phyloP scores from a whole-genome alignment of 2,797 vertebrate species.

The Takifugu ocellatus region DNA sequence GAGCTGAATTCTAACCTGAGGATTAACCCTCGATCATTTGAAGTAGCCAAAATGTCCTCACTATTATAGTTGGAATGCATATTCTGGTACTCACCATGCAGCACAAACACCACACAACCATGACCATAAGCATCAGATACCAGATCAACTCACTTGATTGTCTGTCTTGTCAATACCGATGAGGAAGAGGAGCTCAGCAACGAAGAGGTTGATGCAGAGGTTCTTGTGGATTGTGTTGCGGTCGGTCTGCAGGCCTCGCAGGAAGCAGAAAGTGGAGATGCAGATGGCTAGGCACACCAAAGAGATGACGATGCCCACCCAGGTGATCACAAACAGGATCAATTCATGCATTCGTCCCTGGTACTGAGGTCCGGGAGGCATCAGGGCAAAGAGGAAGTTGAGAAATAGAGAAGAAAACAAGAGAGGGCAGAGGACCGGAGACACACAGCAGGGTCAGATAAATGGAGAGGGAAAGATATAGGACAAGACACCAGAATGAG shows the following conservation, averaged over 20 bases:
- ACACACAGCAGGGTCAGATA: slow-evolving; percentile 18
- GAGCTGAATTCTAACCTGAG: no score
- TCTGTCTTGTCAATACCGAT: slow-evolving; percentile 94
- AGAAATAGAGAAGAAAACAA: not conserved
- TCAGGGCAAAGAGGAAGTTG: slow-evolving; percentile 1
- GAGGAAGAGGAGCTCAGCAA: slow-evolving; percentile 93
- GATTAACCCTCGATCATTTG: not conserved
- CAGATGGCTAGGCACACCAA: slow-evolving; percentile 92
- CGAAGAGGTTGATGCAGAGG: slow-evolving; percentile 95
- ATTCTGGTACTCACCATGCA: not conserved
- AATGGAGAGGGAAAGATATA: slow-evolving; percentile 25
- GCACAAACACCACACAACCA: not conserved
- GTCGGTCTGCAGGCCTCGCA: slow-evolving; percentile 91
- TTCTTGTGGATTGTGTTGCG: slow-evolving; percentile 98
- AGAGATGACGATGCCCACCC: slow-evolving; percentile 94
- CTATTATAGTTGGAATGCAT: not conserved
- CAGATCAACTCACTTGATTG: slow-evolving; percentile 78
- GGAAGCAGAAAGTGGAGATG: slow-evolving; percentile 95
- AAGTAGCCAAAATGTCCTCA: not conserved
- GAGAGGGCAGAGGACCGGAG: not conserved
- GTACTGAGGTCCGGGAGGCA: slow-evolving; percentile 68
- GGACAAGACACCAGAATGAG: slow-evolving; percentile 40
- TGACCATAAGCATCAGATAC: not conserved
- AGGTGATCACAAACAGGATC: slow-evolving; percentile 91
- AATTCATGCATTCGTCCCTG: slow-evolving; percentile 87